phyloP scores from a whole-genome alignment of 2,797 vertebrate species.

The Lateolabrax maculatus region DNA sequence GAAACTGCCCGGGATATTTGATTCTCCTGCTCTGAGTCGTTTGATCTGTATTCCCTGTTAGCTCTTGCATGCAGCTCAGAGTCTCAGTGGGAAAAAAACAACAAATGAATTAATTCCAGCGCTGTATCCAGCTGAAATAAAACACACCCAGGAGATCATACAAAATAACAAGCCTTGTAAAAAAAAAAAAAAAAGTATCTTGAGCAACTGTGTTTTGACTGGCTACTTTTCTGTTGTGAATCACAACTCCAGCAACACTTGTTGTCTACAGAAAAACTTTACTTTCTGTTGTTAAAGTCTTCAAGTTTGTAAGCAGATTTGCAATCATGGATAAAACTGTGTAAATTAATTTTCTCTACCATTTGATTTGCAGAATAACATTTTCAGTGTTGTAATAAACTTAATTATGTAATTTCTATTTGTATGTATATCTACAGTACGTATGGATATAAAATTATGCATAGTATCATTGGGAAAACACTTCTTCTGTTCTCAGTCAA shows the following conservation, averaged over 20 bases:
- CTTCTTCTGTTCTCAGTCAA: background rate
- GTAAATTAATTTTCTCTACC: background rate
- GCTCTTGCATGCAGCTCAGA: conserved; percentile 34
- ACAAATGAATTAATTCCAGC: conserved; percentile 67
- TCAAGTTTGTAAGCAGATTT: conserved; percentile 13
- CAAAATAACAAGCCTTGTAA: conserved; percentile 33
- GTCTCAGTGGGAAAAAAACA: conserved; percentile 52
- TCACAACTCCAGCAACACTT: no score
- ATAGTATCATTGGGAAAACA: background rate
- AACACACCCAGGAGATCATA: conserved; percentile 42
- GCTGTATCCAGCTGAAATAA: conserved; percentile 55
- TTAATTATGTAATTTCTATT: background rate
- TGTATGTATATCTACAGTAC: background rate
- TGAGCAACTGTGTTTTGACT: conserved; percentile 15
- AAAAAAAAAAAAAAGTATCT: conserved; percentile 9
- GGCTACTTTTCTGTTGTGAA: conserved; percentile 1
- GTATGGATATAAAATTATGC: background rate
- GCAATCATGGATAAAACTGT: background rate
- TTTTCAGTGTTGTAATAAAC: background rate
- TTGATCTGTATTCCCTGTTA: conserved; percentile 63
- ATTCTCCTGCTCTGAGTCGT: conserved; percentile 45
- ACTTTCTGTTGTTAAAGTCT: conserved; percentile 9
- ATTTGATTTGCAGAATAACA: background rate
- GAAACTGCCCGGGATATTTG: conserved; percentile 58
- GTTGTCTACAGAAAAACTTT: no score